These are phyloP conservation scores for Oreochromis spilurus DNA, from an alignment of 2,113 vertebrate genomes.

Conservation along the genomic window DNA sequence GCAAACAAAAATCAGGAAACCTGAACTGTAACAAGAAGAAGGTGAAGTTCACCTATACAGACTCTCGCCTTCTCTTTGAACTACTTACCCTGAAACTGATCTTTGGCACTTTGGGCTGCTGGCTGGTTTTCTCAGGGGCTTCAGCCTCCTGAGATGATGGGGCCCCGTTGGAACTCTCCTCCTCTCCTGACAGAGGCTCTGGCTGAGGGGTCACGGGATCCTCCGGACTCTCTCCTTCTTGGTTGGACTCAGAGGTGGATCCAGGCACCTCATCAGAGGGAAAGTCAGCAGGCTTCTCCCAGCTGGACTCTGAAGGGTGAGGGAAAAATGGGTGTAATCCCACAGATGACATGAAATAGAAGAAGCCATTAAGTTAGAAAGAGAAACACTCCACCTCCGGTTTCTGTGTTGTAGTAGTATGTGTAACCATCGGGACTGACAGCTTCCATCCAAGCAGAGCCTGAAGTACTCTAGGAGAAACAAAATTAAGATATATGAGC, in stretches of 20 bases:
- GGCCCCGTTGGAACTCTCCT: constrained; percentile 19
- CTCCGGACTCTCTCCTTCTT: background rate
- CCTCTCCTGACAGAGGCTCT: constrained; percentile 49
- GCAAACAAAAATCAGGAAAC: background rate
- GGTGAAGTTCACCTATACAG: background rate
- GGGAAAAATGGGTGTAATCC: background rate
- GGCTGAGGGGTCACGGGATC: constrained; percentile 46
- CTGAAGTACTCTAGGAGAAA: constrained; percentile 34
- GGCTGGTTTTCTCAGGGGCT: constrained; percentile 13
- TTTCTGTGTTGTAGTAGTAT: constrained; percentile 91
- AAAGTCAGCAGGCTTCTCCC: constrained; percentile 85
- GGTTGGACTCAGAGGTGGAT: background rate
- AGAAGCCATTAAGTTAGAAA: background rate
- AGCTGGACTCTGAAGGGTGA: constrained; percentile 82
- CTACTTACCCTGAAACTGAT: constrained; percentile 77
- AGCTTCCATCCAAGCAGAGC: constrained; percentile 81
- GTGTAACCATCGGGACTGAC: constrained; percentile 84
- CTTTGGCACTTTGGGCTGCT: constrained; percentile 51
- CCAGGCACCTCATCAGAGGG: background rate
- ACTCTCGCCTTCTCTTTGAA: background rate
- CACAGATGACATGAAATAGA: background rate
- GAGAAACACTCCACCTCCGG: constrained; percentile 76
- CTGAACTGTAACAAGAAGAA: background rate
- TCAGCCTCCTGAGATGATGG: background rate
- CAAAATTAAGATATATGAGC: background rate